Conservation (phyloP, 2,888 invertebrate genomes). For the Lacanobia wlatinum region DNA sequence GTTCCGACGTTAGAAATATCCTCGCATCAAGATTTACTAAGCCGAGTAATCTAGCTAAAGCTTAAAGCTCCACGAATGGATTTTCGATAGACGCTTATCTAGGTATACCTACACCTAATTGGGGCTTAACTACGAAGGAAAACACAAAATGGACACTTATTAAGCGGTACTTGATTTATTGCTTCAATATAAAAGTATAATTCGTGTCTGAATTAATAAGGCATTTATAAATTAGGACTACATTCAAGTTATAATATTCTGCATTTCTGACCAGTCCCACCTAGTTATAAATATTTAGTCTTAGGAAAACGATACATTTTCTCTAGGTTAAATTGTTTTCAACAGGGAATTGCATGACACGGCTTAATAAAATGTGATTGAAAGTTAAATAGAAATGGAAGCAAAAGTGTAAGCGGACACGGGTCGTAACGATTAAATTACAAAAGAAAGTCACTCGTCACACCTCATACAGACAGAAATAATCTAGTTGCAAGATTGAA, state of each 20-base stretch:
- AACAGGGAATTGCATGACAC: conserved; percentile 61
- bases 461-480: conserved; percentile 76
- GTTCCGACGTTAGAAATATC: conserved; percentile 57
- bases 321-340: conserved; percentile 31
- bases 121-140: conserved; percentile 43
- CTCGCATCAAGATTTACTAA: conserved; percentile 49
- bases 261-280: conserved; percentile 18
- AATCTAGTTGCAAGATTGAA: conserved; percentile 77
- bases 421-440: conserved; percentile 80
- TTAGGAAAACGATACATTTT: conserved; percentile 23
- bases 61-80: conserved; percentile 48
- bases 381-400: conserved; percentile 81
- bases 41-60: conserved; percentile 39
- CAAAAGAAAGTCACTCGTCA: conserved; percentile 83
- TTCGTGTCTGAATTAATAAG: conserved; percentile 34
- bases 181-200: conserved; percentile 47
- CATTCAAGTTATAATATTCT: conserved; percentile 12
- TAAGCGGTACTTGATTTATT: conserved; percentile 50
- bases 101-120: conserved; percentile 50
- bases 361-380: conserved; percentile 74
- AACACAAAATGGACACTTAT: conserved; percentile 47
- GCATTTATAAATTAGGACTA: conserved; percentile 24
- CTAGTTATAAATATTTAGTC: background rate
- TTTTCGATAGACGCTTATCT: conserved; percentile 55
- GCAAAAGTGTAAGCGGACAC: conserved; percentile 80